These are phyloP conservation scores for Mystacornis crossleyi DNA, from an alignment of 2,113 vertebrate genomes.

Conservation along the genomic window DNA sequence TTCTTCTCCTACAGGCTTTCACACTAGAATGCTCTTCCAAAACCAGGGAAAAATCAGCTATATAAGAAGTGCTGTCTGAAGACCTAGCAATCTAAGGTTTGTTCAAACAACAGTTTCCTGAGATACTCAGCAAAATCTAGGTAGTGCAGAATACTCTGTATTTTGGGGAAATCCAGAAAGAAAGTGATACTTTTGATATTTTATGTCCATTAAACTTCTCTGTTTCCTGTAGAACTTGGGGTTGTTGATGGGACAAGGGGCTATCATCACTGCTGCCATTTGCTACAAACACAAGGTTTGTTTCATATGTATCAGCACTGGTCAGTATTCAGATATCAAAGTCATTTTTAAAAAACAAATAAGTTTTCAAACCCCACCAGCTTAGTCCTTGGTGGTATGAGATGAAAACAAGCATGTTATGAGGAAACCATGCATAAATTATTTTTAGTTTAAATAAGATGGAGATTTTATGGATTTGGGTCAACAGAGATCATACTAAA, in stretches of 20 bases:
- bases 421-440: background rate
- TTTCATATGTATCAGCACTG: background rate
- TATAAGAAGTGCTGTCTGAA: background rate
- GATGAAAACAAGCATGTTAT: background rate
- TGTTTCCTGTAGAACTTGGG: background rate
- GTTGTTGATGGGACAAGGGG: rapidly evolving
- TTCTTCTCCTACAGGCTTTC: background rate
- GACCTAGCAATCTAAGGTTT: background rate
- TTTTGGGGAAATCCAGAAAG: background rate
- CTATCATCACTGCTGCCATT: background rate
- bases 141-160: background rate
- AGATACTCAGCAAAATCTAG: background rate
- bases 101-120: background rate
- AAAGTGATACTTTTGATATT: background rate
- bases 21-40: background rate
- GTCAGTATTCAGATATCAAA: background rate
- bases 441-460: conserved; percentile 28
- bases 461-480: conserved; percentile 60
- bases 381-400: background rate
- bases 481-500: conserved; percentile 25
- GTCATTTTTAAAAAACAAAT: background rate
- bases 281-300: background rate
- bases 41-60: background rate
- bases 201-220: background rate
- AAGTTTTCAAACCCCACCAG: background rate